Base-by-base conservation (phyloP, 2,797 vertebrate species). In the Cossypha polioptera region DNA sequence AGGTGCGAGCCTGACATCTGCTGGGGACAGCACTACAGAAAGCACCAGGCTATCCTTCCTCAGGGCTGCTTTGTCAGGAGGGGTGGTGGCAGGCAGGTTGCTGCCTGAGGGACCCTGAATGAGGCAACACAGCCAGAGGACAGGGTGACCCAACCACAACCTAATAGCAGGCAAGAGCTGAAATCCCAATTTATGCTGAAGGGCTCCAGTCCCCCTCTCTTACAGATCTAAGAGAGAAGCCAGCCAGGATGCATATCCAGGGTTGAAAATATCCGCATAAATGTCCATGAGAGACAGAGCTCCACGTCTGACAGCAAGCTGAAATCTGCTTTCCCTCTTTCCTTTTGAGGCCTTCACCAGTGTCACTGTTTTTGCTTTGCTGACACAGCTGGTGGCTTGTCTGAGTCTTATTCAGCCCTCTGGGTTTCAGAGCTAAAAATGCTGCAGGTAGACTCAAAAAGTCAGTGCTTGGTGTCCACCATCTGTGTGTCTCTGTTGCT, bases 1-100 rank as follows among this genome's bases (percentile, higher is more conserved):
- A 96, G 82, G 76, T 48, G 84, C 83, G 89, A 95, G 87, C 59
- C 87, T 94, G 92, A 88, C 89, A 88, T 69, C 82, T 93, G 82
- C 91, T 93, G 91, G 82, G 79, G 87, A 81, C 82, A 69, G 40
- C 65, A 65, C 25, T 68, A 35, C 66, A 63, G 58, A 53, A 68
- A 54, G 33, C 0, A 0, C 14, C 26, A 42, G 66, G 11, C 16
- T 20, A 14, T 16, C 40, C 55, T 63, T 78, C 43, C 75, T 61
- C 54, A 11, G 25, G 48, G 21, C 24, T 54, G 50, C 42, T 22
- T 31, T 62, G 22, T 12, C 25, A 12, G 72, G 31, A 43, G 50
- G n/a, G 15, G 2, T 50, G 29, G n/a, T 42, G 65, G 29, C 42
- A 43, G 21, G 15, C 35, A 40, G 36, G 7, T 13, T 57, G 40